These are phyloP conservation scores for Tenthredo amoena DNA, from an alignment of 2,888 invertebrate species.

Conservation along the genomic window DNA sequence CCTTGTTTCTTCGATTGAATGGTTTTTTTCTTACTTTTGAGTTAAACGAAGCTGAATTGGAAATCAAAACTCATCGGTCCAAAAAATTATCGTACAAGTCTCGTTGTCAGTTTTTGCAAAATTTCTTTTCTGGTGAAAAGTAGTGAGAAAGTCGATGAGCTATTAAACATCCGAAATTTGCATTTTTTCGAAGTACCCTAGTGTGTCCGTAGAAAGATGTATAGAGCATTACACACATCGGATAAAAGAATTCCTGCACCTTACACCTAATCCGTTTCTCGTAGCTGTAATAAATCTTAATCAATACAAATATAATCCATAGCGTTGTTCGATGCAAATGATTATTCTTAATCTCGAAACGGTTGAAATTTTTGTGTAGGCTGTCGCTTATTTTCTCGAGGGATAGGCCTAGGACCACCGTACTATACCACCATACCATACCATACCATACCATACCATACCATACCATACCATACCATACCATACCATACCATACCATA, in stretches of 20 bases:
- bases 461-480: too few relatives aligned
- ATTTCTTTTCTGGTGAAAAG: too few relatives aligned
- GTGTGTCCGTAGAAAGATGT: not conserved
- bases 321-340: constrained; percentile 70
- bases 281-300: constrained; percentile 1
- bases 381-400: constrained; percentile 64
- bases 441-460: constrained; percentile 44
- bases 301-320: constrained; percentile 33
- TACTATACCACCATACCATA: constrained; percentile 16
- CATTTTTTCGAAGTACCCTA: not conserved
- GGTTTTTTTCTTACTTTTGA: not conserved
- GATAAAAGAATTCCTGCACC: not conserved
- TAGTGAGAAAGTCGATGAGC: too few relatives aligned
- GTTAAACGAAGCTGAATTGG: not conserved
- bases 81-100: not conserved
- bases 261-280: not conserved
- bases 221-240: not conserved
- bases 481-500: not conserved
- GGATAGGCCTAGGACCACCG: constrained; percentile 38
- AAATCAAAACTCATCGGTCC: not conserved
- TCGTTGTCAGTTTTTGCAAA: too few relatives aligned
- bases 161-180: not conserved
- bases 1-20: not conserved
- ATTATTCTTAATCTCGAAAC: constrained; percentile 67
- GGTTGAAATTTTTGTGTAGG: constrained; percentile 69